phyloP scores from a whole-genome alignment of 2,888 invertebrate species.

The Apomyelois bistriatella region DNA sequence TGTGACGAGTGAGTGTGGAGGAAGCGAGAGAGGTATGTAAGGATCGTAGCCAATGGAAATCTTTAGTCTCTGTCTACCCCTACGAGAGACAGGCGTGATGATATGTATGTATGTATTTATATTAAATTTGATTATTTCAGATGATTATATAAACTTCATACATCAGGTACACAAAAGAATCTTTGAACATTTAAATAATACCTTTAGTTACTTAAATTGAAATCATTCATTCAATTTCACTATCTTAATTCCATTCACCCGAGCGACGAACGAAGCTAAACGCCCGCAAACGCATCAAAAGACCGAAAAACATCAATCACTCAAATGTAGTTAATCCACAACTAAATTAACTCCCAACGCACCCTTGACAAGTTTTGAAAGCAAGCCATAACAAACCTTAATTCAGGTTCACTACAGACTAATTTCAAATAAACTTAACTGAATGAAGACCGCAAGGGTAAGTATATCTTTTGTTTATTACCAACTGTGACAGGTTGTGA shows the following conservation, averaged over 20 bases:
- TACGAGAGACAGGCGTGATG: too few species aligned
- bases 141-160: too few species aligned
- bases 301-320: slow-evolving; percentile 71
- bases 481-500: slow-evolving; percentile 25
- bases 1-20: too few species aligned
- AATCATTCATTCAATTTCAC: slow-evolving; percentile 15
- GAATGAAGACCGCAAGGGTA: neutral
- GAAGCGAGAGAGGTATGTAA: too few species aligned
- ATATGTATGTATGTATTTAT: too few species aligned
- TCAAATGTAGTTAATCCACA: slow-evolving; percentile 73
- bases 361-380: slow-evolving; percentile 41
- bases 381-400: slow-evolving; percentile 41
- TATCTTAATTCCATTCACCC: slow-evolving; percentile 10
- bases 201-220: neutral
- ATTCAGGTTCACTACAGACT: slow-evolving; percentile 24
- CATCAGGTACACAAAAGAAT: too few species aligned
- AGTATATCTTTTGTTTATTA: slow-evolving; percentile 21
- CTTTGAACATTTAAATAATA: too few species aligned
- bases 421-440: slow-evolving; percentile 26
- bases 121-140: too few species aligned
- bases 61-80: too few species aligned
- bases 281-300: slow-evolving; percentile 26
- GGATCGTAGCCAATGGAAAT: too few species aligned
- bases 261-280: slow-evolving; percentile 32
- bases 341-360: slow-evolving; percentile 71